Evolutionary conservation across 1,140 invertebrate genomes (phyloP).

Genomic region (Drosophila cardini): DNA sequence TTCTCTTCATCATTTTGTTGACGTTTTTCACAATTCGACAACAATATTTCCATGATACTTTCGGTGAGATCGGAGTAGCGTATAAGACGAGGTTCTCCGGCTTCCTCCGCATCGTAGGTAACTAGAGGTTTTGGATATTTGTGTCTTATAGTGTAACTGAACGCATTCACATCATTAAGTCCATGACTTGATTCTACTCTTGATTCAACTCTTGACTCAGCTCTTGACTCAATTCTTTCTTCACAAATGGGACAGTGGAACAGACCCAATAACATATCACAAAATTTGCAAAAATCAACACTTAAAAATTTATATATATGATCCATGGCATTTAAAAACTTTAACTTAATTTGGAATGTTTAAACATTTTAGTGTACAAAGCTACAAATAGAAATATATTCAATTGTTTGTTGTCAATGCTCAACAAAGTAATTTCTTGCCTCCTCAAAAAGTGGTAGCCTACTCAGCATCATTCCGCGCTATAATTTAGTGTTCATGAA

Average conservation of each 20-base stretch:
- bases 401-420: constrained; percentile 38
- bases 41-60: constrained; percentile 2
- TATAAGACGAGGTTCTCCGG: constrained; percentile 47
- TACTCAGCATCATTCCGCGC: constrained; percentile 38
- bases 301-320: constrained; percentile 25
- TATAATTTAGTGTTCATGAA: constrained; percentile 78
- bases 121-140: constrained; percentile 51
- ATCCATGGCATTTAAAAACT: constrained; percentile 30
- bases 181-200: too few species aligned
- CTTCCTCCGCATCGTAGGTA: constrained; percentile 63
- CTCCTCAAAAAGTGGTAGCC: constrained; percentile 33
- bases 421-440: not conserved
- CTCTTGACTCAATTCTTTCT: not conserved
- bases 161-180: not conserved
- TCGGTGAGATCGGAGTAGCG: constrained; percentile 32
- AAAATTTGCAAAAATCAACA: constrained; percentile 20
- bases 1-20: not conserved
- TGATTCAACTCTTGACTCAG: not conserved
- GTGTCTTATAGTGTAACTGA: constrained; percentile 48
- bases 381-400: not conserved
- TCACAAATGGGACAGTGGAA: not conserved
- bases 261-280: not conserved
- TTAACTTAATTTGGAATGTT: not conserved
- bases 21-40: not conserved
- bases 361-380: not conserved